Evolutionary conservation across 2,113 vertebrate species (phyloP).

Genomic region (Microcebus tavaratra): DNA sequence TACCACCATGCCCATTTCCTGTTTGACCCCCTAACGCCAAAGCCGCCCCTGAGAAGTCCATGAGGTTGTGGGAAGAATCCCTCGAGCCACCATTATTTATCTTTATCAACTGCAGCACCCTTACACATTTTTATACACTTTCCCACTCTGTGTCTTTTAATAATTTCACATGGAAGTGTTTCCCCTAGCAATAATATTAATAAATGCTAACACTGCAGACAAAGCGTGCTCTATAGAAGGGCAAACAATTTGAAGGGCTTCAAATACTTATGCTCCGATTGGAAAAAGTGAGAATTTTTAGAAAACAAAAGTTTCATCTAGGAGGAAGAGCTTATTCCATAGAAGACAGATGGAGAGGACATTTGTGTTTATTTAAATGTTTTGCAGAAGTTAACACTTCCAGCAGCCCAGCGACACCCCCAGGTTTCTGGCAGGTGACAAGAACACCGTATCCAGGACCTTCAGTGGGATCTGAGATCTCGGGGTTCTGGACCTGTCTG

Average conservation of each 20-base stretch:
- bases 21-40: not conserved
- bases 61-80: not conserved
- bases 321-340: slow-evolving; percentile 52
- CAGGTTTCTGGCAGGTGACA: slow-evolving; percentile 75
- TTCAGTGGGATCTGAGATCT: slow-evolving; percentile 65
- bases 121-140: not conserved
- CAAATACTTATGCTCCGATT: not conserved
- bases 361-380: slow-evolving; percentile 74
- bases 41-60: not conserved
- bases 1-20: not conserved
- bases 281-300: not conserved
- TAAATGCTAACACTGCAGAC: slow-evolving; percentile 16
- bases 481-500: slow-evolving; percentile 63
- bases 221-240: slow-evolving; percentile 32
- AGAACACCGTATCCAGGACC: slow-evolving; percentile 71
- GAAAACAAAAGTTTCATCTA: not conserved
- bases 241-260: slow-evolving; percentile 34
- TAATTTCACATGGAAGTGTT: slow-evolving; percentile 43
- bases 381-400: slow-evolving; percentile 74
- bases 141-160: not conserved
- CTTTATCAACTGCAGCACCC: not conserved
- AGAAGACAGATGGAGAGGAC: slow-evolving; percentile 73
- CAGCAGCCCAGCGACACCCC: slow-evolving; percentile 50
- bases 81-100: not conserved
- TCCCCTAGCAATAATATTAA: not conserved